These are phyloP conservation scores for Chiloscyllium plagiosum DNA, from an alignment of 2,113 vertebrate genomes.

Conservation along the genomic window DNA sequence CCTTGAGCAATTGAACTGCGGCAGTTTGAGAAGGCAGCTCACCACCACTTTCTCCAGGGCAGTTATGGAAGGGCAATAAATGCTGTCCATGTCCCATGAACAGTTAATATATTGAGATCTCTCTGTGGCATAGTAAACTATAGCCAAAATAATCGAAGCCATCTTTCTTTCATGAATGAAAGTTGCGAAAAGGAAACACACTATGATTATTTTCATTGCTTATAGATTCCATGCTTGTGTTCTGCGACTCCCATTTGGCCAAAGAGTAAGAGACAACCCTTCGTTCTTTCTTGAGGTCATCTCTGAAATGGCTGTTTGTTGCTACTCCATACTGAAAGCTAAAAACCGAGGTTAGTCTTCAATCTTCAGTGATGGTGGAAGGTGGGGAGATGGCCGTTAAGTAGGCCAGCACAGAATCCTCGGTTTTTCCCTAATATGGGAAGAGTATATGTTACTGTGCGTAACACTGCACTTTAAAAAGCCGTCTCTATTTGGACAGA, in stretches of 20 bases:
- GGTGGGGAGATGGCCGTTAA: background rate
- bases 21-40: too few species aligned
- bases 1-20: too few species aligned
- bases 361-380: background rate
- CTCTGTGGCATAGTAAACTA: background rate
- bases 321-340: conserved; percentile 56
- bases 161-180: background rate
- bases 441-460: background rate
- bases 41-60: too few species aligned
- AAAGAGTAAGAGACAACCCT: conserved; percentile 67
- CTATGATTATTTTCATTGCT: background rate
- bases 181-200: background rate
- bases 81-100: too few species aligned
- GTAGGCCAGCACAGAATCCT: background rate
- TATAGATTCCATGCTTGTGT: conserved; percentile 80
- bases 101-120: background rate
- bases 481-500: background rate
- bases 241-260: conserved; percentile 73
- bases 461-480: background rate
- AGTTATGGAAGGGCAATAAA: too few species aligned
- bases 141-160: background rate
- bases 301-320: conserved; percentile 57
- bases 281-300: conserved; percentile 71
- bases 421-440: background rate
- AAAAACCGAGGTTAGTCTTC: conserved; percentile 65